phyloP scores from a whole-genome alignment of 2,113 vertebrate genomes.

The Aix galericulata region DNA sequence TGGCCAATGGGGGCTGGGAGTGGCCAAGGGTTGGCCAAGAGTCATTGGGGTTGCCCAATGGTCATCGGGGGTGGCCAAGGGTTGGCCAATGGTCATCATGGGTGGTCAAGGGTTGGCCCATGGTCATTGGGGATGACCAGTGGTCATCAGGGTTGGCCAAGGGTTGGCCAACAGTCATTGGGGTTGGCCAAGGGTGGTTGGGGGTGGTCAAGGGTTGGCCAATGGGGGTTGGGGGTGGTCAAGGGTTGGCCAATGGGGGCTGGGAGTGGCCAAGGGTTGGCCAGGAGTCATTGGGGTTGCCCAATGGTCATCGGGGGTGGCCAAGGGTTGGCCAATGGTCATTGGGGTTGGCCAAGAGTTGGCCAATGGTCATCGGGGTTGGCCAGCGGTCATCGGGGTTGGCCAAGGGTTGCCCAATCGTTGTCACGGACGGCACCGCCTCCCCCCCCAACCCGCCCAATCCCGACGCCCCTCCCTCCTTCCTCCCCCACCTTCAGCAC shows the following conservation, averaged over 20 bases:
- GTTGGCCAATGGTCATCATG: too few species aligned
- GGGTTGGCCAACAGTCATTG: rapidly evolving
- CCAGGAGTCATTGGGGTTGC: rapidly evolving
- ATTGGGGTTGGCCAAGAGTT: rapidly evolving
- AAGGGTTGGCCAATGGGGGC: rapidly evolving
- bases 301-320: rapidly evolving
- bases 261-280: rapidly evolving
- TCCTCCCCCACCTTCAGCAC: neutral
- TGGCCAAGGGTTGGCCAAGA: neutral
- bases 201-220: neutral
- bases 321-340: too few species aligned
- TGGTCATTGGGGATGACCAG: rapidly evolving
- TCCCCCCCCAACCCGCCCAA: neutral
- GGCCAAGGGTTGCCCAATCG: too few species aligned
- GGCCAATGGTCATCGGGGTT: rapidly evolving
- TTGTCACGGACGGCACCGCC: neutral
- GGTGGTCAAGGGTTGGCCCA: neutral
- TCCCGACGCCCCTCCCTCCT: rapidly evolving
- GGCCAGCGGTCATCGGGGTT: neutral
- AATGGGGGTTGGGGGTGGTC: rapidly evolving
- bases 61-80: neutral
- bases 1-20: neutral
- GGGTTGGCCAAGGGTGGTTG: rapidly evolving
- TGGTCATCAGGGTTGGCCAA: neutral
- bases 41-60: neutral